phyloP scores from a whole-genome alignment of 2,797 vertebrate genomes.

The Mormyrus hasselquistii region DNA sequence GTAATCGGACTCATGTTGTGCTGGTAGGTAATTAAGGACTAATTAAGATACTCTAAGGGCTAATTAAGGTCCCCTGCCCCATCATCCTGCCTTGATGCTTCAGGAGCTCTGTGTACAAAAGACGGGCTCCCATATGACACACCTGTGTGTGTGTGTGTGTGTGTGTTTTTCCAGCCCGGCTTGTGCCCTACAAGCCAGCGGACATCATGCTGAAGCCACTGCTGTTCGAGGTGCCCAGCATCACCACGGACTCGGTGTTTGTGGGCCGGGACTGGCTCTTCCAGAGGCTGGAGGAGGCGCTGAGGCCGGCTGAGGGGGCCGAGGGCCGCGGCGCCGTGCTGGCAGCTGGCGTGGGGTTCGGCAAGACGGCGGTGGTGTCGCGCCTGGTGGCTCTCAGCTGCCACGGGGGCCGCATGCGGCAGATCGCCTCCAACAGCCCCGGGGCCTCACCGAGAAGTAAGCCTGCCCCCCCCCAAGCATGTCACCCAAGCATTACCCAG shows the following conservation, averaged over 20 bases:
- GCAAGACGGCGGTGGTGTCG: slow-evolving; percentile 91
- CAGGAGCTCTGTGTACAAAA: background rate
- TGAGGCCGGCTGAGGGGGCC: slow-evolving; percentile 60
- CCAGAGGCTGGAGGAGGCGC: slow-evolving; percentile 73
- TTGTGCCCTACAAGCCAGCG: slow-evolving; percentile 88
- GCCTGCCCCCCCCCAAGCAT: background rate
- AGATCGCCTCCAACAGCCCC: slow-evolving; percentile 91
- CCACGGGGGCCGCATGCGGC: slow-evolving; percentile 93
- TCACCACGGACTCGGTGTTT: slow-evolving; percentile 95
- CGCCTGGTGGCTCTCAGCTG: slow-evolving; percentile 94
- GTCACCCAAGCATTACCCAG: background rate
- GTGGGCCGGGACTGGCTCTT: slow-evolving; percentile 96
- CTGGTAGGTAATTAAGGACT: slow-evolving; percentile 14
- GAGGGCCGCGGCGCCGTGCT: slow-evolving; percentile 76
- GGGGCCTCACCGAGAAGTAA: slow-evolving; percentile 81
- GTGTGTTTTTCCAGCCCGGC: slow-evolving; percentile 63
- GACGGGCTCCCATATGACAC: background rate
- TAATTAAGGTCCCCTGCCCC: background rate
- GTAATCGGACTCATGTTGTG: background rate
- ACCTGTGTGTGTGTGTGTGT: background rate
- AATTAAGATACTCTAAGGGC: background rate
- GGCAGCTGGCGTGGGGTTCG: slow-evolving; percentile 87
- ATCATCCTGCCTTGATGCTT: background rate
- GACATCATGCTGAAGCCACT: slow-evolving; percentile 96
- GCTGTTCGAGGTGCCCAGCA: slow-evolving; percentile 95